Conservation (phyloP, 2,113 vertebrate genomes). For the Gorsachius goisagi region DNA sequence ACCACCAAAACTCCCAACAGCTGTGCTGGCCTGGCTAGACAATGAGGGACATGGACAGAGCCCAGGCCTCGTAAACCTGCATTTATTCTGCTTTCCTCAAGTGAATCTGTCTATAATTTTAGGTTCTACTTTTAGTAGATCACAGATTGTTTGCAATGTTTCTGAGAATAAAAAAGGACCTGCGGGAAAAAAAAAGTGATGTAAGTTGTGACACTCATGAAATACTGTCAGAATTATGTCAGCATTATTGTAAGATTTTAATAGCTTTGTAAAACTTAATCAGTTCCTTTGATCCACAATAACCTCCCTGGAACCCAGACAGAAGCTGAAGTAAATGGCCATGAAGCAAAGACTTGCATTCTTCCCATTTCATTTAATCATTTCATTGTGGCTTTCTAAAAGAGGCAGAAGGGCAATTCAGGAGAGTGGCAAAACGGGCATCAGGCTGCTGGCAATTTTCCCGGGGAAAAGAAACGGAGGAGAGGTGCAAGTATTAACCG, state of each 20-base stretch:
- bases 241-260: not conserved
- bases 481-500: not conserved
- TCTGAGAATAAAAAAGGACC: not conserved
- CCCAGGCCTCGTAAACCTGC: not conserved
- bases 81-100: not conserved
- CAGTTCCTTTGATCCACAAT: not conserved
- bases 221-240: not conserved
- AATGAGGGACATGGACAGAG: not conserved
- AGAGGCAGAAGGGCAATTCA: not conserved
- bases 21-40: not conserved
- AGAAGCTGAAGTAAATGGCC: not conserved
- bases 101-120: not conserved
- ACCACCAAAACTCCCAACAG: not conserved
- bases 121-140: not conserved
- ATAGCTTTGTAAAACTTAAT: constrained; percentile 7
- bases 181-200: not conserved
- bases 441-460: not conserved
- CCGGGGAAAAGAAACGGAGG: not conserved
- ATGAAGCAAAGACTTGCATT: not conserved
- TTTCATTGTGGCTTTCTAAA: not conserved
- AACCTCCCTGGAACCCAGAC: not conserved
- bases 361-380: not conserved
- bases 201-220: not conserved
- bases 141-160: not conserved
- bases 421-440: not conserved